phyloP scores from a whole-genome alignment of 1,140 invertebrate genomes.

The Drosophila watanabei region DNA sequence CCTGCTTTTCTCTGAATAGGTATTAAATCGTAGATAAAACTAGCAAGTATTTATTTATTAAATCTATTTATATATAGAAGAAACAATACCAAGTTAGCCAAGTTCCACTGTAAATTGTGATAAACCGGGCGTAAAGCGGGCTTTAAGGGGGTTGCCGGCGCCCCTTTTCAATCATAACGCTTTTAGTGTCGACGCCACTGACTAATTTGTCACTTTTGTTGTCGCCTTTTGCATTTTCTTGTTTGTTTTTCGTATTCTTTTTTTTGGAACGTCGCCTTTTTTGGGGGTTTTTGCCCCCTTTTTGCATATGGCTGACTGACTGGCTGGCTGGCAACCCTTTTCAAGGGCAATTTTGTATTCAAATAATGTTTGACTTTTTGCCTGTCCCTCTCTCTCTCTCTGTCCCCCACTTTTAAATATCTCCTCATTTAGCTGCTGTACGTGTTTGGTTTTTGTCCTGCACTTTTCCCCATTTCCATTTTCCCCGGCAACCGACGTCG shows the following conservation, averaged over 20 bases:
- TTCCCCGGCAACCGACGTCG: conserved; percentile 5
- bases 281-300: conserved; percentile 25
- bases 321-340: conserved; percentile 56
- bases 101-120: conserved; percentile 11
- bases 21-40: too few species aligned
- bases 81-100: neutral
- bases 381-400: neutral
- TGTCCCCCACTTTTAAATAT: neutral
- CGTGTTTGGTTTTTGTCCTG: conserved; percentile 35
- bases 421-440: conserved; percentile 47
- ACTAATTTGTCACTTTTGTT: conserved; percentile 80
- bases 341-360: conserved; percentile 78
- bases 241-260: conserved; percentile 23
- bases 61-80: too few species aligned
- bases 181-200: conserved; percentile 66
- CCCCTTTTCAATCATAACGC: conserved; percentile 57
- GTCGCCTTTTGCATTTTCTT: conserved; percentile 46
- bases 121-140: conserved; percentile 2
- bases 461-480: conserved; percentile 13
- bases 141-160: neutral
- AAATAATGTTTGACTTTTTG: conserved; percentile 77
- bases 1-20: too few species aligned
- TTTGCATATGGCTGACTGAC: conserved; percentile 23
- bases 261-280: conserved; percentile 10
- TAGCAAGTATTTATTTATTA: neutral